Evolutionary conservation across 37 sponge, comb jelly and placozoan genomes (phyloP).

Genomic region (Hexactinellida sp.): DNA sequence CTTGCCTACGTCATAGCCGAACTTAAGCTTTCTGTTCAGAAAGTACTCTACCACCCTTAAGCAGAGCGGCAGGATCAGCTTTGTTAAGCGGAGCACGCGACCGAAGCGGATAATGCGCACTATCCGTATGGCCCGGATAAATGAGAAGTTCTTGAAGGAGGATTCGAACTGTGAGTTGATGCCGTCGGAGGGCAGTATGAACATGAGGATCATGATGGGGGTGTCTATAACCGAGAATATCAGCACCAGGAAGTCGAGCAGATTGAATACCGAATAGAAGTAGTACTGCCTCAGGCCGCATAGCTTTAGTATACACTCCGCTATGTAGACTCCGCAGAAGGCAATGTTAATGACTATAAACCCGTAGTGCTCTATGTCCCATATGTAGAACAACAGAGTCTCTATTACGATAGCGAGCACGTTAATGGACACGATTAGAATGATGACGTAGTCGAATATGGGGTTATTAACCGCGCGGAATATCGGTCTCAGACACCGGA

Average conservation of each 20-base stretch:
- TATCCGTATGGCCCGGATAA: background rate
- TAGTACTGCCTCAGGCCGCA: constrained; percentile 66
- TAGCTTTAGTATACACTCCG: constrained; percentile 33
- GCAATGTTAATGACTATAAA: constrained; percentile 42
- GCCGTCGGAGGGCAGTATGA: background rate
- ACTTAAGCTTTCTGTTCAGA: constrained; percentile 35
- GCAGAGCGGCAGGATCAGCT: constrained; percentile 42
- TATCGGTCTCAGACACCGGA: constrained; percentile 2
- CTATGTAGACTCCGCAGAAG: constrained; percentile 38
- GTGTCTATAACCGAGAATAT: constrained; percentile 47
- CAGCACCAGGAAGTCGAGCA: constrained; percentile 54
- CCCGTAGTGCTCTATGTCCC: background rate
- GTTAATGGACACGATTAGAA: constrained; percentile 40
- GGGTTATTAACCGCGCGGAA: constrained; percentile 30
- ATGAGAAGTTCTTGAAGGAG: background rate
- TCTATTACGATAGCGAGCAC: constrained; percentile 41
- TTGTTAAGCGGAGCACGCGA: background rate
- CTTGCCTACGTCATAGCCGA: constrained; percentile 82
- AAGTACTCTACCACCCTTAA: constrained; percentile 36
- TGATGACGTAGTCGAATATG: constrained; percentile 43
- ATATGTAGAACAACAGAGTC: constrained; percentile 20
- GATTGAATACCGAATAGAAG: constrained; percentile 55
- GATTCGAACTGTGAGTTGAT: constrained; percentile 9
- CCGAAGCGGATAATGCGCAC: background rate
- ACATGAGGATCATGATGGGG: constrained; percentile 22